A percentile compares a stretch with the other conserved stretches of the same genome.
Conservation (phyloP, 2,888 invertebrate genomes). For the Drosophila longiperda region DNA sequence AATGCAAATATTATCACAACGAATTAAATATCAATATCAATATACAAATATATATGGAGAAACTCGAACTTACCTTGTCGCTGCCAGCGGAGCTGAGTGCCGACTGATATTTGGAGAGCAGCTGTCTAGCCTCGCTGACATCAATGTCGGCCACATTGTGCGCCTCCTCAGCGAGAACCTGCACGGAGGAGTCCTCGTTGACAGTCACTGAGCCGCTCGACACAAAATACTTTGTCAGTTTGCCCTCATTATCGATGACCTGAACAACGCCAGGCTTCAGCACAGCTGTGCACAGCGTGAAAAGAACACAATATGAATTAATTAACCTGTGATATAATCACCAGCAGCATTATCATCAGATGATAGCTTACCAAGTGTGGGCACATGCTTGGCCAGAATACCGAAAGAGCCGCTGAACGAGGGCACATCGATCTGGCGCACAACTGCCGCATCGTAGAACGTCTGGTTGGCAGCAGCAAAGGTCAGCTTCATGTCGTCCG, state of each 20-base stretch:
- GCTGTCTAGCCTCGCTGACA: slow-evolving; percentile 91
- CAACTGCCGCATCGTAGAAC: slow-evolving; percentile 92
- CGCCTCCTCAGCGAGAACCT: slow-evolving; percentile 98
- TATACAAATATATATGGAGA: not conserved
- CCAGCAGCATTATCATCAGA: not conserved
- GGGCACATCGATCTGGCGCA: slow-evolving; percentile 98
- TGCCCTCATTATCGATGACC: slow-evolving; percentile 94
- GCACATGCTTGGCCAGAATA: slow-evolving; percentile 98
- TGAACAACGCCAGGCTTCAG: slow-evolving; percentile 97
- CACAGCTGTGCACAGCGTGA: slow-evolving; percentile 88
- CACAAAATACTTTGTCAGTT: slow-evolving; percentile 94
- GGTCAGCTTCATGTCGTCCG: slow-evolving; percentile 95
- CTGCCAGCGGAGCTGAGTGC: slow-evolving; percentile 91
- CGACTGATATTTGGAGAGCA: slow-evolving; percentile 93
- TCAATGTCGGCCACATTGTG: slow-evolving; percentile 94
- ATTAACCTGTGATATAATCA: slow-evolving; percentile 15
- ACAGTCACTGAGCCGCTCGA: slow-evolving; percentile 98
- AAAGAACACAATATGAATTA: not conserved
- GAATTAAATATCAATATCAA: not conserved
- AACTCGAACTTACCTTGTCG: slow-evolving; percentile 88
- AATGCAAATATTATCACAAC: not conserved
- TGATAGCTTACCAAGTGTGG: slow-evolving; percentile 89
- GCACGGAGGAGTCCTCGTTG: slow-evolving; percentile 97
- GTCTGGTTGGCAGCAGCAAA: slow-evolving; percentile 96
- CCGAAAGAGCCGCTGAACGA: slow-evolving; percentile 98